Conservation (phyloP, 2,888 invertebrate genomes). For the Heliconius cydno region DNA sequence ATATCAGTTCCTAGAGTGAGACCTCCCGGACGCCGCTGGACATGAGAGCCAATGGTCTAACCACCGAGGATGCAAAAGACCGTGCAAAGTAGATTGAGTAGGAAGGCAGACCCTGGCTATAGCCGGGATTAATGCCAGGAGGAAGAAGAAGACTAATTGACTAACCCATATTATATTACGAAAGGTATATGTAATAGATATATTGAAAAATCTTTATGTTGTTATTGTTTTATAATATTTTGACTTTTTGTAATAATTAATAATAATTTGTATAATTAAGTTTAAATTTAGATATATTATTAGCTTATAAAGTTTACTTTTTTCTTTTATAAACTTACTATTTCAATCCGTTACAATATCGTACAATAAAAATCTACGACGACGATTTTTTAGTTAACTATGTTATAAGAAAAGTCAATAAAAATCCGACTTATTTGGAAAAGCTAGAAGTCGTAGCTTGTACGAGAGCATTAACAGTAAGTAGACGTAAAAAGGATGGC, state of each 20-base stretch:
- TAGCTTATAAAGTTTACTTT: background rate
- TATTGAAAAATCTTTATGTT: background rate
- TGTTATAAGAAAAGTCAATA: background rate
- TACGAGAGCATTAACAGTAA: slow-evolving; percentile 40
- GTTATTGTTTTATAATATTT: too few species aligned
- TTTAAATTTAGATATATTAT: background rate
- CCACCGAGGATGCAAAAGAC: too few species aligned
- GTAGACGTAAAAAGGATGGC: slow-evolving; percentile 48
- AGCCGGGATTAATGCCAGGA: too few species aligned
- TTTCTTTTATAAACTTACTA: background rate
- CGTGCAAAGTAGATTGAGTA: too few species aligned
- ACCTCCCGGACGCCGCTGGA: too few species aligned
- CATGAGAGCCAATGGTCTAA: too few species aligned
- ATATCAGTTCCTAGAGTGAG: too few species aligned
- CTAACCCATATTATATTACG: background rate
- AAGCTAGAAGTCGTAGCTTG: slow-evolving; percentile 33
- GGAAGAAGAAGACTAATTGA: too few species aligned
- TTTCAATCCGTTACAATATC: too few species aligned
- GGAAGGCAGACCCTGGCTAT: too few species aligned
- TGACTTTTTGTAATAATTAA: too few species aligned
- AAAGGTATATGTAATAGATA: background rate
- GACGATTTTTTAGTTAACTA: background rate
- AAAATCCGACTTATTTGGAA: background rate
- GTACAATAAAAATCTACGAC: background rate
- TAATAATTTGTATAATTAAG: too few species aligned